Evolutionary conservation across 2,888 invertebrate species (phyloP).

Genomic region (Eupithecia inturbata): DNA sequence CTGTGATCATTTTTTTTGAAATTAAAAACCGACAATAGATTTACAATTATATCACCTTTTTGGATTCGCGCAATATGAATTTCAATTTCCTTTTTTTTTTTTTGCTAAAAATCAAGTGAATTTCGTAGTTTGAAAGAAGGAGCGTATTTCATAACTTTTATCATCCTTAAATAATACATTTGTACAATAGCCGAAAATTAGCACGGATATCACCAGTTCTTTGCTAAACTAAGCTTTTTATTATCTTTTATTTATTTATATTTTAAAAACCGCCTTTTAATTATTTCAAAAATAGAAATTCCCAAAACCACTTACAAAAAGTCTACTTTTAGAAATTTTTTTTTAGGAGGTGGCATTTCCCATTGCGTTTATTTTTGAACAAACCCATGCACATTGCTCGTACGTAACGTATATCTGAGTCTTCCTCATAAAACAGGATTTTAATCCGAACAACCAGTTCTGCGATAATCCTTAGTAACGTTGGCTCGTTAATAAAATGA

Average conservation of each 20-base stretch:
- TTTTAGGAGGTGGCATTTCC: background rate
- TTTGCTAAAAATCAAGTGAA: background rate
- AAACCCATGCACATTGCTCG: constrained; percentile 30
- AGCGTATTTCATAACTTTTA: background rate
- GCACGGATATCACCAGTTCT: background rate
- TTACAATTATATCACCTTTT: background rate
- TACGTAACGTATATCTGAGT: constrained; percentile 32
- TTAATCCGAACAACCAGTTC: constrained; percentile 39
- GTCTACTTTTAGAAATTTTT: background rate
- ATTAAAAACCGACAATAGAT: background rate
- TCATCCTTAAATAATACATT: background rate
- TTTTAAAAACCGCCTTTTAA: background rate
- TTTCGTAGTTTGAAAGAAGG: background rate
- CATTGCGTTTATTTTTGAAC: background rate
- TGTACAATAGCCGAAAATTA: background rate
- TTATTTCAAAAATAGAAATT: background rate
- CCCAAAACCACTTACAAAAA: background rate
- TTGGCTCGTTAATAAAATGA: constrained; percentile 49
- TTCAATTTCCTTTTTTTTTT: background rate
- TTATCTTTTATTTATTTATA: background rate
- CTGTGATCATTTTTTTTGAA: background rate
- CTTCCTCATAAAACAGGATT: constrained; percentile 35
- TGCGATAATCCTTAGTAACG: constrained; percentile 51
- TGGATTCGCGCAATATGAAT: background rate
- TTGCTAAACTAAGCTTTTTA: background rate